Conservation (phyloP, 2,113 vertebrate species). For the Cryptomyrus ogoouensis region DNA sequence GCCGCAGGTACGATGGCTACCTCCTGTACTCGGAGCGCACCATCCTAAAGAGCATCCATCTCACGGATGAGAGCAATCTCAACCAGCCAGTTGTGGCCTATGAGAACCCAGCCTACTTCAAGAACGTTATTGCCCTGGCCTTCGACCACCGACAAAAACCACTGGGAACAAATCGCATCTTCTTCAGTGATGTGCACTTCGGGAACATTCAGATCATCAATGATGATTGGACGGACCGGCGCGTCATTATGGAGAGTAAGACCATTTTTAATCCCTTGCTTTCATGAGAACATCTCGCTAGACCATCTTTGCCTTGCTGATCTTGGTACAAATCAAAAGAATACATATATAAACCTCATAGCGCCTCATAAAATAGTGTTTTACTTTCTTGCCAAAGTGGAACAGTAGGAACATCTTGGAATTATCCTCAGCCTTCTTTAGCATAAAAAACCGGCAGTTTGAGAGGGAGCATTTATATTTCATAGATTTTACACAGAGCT, state of each 20-base stretch:
- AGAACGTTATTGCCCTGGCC: constrained; percentile 73
- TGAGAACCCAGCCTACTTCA: constrained; percentile 73
- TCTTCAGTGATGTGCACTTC: constrained; percentile 79
- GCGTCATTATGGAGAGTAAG: constrained; percentile 75
- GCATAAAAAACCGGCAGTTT: not conserved
- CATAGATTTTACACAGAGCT: not conserved
- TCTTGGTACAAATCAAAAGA: not conserved
- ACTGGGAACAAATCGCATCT: constrained; percentile 68
- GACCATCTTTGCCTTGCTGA: not conserved
- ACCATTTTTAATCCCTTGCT: constrained; percentile 20
- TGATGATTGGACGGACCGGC: constrained; percentile 73
- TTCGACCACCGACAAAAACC: constrained; percentile 69
- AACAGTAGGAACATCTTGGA: not conserved
- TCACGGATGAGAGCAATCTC: constrained; percentile 71
- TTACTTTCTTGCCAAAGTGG: not conserved
- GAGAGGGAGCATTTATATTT: not conserved
- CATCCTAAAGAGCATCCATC: constrained; percentile 73
- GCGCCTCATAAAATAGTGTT: not conserved
- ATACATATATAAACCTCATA: not conserved
- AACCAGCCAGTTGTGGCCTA: constrained; percentile 70
- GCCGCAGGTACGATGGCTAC: constrained; percentile 69
- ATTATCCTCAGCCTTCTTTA: not conserved
- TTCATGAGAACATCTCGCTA: not conserved
- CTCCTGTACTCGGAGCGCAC: constrained; percentile 78
- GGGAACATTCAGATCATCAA: constrained; percentile 80